Conservation (phyloP, 2,797 vertebrate genomes). For the Triplophysa bombifrons region DNA sequence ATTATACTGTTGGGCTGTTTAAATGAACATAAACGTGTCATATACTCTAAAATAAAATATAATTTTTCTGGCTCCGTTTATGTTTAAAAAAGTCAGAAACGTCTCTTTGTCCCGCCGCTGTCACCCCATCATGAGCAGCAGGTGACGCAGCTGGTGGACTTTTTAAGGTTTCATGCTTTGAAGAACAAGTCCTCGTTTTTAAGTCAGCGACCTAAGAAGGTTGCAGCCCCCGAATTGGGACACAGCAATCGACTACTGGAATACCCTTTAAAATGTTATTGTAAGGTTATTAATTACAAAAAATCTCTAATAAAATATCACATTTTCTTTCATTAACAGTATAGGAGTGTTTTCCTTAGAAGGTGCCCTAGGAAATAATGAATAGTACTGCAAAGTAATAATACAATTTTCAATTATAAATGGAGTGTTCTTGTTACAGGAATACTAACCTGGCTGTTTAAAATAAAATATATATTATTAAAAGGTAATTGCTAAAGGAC, state of each 20-base stretch:
- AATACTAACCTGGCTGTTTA: neutral
- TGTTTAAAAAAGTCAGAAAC: no score
- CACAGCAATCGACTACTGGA: neutral
- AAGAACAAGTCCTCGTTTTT: no score
- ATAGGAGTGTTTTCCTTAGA: slow-evolving; percentile 24
- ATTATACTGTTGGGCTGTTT: no score
- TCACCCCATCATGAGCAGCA: no score
- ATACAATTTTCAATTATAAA: slow-evolving; percentile 16
- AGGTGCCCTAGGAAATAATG: slow-evolving; percentile 21
- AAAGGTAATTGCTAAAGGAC: neutral
- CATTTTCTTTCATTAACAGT: neutral
- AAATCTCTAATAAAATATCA: slow-evolving; percentile 19
- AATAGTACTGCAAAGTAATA: slow-evolving; percentile 26
- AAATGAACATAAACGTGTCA: no score
- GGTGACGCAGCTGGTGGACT: no score
- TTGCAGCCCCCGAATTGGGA: no score
- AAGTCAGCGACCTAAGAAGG: no score
- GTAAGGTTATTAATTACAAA: slow-evolving; percentile 17
- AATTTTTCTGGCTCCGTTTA: no score
- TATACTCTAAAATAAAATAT: no score
- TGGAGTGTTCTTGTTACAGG: slow-evolving; percentile 17
- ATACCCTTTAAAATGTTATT: neutral
- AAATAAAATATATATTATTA: neutral
- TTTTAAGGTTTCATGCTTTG: no score
- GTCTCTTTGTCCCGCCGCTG: no score